Evolutionary conservation across 35 echinoderm and acorn worm species (phyloP).

Genomic region (Apostichopus japonicus): DNA sequence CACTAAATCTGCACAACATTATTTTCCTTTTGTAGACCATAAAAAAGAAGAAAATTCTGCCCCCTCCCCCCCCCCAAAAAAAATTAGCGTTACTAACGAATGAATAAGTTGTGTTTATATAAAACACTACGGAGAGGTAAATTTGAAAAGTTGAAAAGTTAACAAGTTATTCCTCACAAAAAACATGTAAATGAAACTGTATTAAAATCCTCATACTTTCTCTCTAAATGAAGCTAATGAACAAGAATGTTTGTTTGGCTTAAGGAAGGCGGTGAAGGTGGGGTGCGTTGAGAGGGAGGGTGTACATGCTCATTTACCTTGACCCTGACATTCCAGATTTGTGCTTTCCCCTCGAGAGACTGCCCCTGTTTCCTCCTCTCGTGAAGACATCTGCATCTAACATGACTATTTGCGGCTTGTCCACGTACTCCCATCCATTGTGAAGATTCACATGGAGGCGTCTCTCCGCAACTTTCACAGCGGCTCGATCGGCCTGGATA

Average conservation of each 20-base stretch:
- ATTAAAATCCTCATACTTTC: neutral
- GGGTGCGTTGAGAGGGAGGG: no score
- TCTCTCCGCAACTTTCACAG: conserved; percentile 76
- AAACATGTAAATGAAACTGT: neutral
- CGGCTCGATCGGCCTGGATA: conserved; percentile 62
- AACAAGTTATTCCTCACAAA: no score
- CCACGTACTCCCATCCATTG: conserved; percentile 95
- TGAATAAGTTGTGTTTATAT: no score
- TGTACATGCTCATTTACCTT: neutral
- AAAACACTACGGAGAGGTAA: no score
- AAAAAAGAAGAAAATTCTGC: no score
- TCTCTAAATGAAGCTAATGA: neutral
- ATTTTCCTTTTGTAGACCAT: no score
- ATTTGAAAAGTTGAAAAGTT: no score
- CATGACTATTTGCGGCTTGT: conserved; percentile 87
- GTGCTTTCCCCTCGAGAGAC: conserved; percentile 71
- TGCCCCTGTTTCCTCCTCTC: conserved; percentile 71
- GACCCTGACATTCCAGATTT: conserved; percentile 53
- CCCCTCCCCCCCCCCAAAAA: no score
- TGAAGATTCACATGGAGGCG: conserved; percentile 91
- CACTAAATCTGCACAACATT: no score
- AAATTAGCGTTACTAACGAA: no score
- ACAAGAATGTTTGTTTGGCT: neutral
- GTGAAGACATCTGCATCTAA: conserved; percentile 67
- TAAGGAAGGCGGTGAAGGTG: neutral